Conservation (phyloP, 2,797 vertebrate species). For the Columba guinea region DNA sequence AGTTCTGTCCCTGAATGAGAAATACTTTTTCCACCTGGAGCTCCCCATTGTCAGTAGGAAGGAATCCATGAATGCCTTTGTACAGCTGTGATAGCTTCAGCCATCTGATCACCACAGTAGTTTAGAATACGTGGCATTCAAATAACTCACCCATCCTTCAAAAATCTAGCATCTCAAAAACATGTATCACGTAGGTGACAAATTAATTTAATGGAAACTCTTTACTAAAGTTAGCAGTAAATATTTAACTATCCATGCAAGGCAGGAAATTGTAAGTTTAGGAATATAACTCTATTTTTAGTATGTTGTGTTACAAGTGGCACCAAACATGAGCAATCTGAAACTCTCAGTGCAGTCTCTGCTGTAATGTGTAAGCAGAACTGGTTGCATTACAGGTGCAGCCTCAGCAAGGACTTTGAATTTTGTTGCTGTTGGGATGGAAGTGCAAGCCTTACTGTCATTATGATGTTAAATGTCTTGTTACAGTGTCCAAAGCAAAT, state of each 20-base stretch:
- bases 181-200: neutral
- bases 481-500: neutral
- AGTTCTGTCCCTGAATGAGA: neutral
- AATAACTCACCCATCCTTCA: fast-evolving
- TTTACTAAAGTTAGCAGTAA: neutral
- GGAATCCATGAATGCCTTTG: neutral
- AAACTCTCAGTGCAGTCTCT: neutral
- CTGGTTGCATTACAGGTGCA: neutral
- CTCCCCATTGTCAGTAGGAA: neutral
- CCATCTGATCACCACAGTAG: neutral
- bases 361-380: neutral
- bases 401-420: neutral
- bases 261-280: neutral
- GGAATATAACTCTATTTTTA: neutral
- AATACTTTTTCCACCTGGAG: neutral
- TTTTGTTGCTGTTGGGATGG: neutral
- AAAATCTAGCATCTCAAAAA: neutral
- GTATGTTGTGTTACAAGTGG: neutral
- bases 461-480: neutral
- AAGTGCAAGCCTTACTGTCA: neutral
- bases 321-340: neutral
- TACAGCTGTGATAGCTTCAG: neutral
- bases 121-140: neutral
- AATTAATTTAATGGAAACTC: neutral
- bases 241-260: neutral